These are phyloP conservation scores for Chamaea fasciata DNA, from an alignment of 2,113 vertebrate species.

Conservation along the genomic window DNA sequence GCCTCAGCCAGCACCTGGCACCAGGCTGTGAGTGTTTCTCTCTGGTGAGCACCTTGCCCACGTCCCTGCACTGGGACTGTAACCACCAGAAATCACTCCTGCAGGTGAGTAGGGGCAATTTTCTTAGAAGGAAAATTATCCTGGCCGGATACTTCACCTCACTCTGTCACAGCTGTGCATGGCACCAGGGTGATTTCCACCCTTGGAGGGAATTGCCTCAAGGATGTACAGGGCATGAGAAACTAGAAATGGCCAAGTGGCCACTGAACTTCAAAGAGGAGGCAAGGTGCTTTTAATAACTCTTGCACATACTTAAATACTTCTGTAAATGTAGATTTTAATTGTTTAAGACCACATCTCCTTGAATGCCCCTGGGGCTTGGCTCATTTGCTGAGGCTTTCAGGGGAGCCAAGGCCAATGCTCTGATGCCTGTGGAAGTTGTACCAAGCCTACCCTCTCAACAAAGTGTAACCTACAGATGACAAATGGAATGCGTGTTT, in stretches of 20 bases:
- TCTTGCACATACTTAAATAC: background rate
- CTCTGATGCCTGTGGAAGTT: background rate
- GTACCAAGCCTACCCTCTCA: background rate
- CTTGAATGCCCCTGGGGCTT: background rate
- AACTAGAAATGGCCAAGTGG: background rate
- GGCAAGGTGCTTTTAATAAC: background rate
- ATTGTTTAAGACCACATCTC: rapidly evolving
- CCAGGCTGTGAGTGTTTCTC: background rate
- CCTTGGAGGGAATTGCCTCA: background rate
- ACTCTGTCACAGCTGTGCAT: rapidly evolving
- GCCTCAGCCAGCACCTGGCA: background rate
- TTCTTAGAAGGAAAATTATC: no score
- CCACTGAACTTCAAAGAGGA: background rate
- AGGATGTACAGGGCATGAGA: background rate
- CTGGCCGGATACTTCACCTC: background rate
- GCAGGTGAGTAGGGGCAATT: background rate
- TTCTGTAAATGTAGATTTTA: background rate
- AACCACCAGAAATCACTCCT: rapidly evolving
- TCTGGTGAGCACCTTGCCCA: background rate
- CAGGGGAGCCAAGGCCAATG: background rate
- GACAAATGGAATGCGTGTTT: background rate
- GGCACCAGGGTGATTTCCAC: background rate
- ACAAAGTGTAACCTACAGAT: background rate
- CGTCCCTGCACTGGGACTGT: rapidly evolving
- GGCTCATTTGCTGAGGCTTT: background rate